Conservation (phyloP, 2,797 vertebrate species). For the Oryzias dopingdopingensis region DNA sequence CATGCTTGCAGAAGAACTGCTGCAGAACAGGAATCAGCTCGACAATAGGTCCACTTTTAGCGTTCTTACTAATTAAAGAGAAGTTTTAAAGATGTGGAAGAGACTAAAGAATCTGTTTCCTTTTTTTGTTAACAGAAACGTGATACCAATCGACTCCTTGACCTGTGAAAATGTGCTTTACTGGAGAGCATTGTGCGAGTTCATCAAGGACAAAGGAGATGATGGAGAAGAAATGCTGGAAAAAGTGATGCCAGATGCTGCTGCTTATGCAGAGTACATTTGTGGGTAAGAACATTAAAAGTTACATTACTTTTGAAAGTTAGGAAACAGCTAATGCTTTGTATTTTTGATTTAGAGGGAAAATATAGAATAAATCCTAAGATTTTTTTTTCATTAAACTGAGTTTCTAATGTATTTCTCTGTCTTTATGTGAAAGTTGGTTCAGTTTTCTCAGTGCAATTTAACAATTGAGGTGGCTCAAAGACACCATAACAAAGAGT, state of each 20-base stretch:
- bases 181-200: conserved; percentile 91
- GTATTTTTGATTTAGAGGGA: too few relatives aligned
- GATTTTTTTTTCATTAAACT: too few relatives aligned
- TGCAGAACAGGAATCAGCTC: conserved; percentile 72
- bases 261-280: conserved; percentile 87
- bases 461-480: too few relatives aligned
- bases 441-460: too few relatives aligned
- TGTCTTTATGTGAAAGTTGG: too few relatives aligned
- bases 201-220: conserved; percentile 86
- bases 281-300: conserved; percentile 74
- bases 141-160: conserved; percentile 84
- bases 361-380: too few relatives aligned
- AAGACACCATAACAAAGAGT: too few relatives aligned
- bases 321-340: too few relatives aligned
- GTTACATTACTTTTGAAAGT: not conserved
- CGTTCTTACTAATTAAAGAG: not conserved
- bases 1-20: conserved; percentile 73
- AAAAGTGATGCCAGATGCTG: conserved; percentile 87
- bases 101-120: not conserved
- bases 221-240: conserved; percentile 89
- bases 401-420: too few relatives aligned
- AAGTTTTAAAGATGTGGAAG: not conserved
- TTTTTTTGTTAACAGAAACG: conserved; percentile 71
- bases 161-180: conserved; percentile 88
- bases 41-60: conserved; percentile 78